These are phyloP conservation scores for Scolopax rusticola DNA, from an alignment of 2,797 vertebrate species.

Conservation along the genomic window DNA sequence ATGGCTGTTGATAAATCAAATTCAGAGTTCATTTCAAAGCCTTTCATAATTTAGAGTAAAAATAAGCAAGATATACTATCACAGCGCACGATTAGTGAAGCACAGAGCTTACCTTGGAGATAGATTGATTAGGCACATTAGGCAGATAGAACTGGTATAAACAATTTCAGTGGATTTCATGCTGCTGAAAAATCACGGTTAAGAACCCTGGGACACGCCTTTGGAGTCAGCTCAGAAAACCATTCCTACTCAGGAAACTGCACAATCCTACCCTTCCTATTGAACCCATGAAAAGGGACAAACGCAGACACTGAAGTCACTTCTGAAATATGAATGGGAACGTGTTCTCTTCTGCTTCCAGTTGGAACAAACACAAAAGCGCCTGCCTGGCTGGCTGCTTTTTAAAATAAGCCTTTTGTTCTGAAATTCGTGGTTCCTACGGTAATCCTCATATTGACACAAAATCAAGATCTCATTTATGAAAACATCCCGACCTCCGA, in stretches of 20 bases:
- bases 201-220: conserved; percentile 15
- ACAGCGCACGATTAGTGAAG: not conserved
- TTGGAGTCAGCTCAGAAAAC: not conserved
- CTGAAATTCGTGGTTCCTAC: not conserved
- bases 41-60: conserved; percentile 21
- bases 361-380: not conserved
- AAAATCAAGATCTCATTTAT: not conserved
- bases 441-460: not conserved
- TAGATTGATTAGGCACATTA: conserved; percentile 30
- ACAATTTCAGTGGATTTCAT: not conserved
- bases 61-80: conserved; percentile 24
- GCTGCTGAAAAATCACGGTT: conserved; percentile 20
- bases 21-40: conserved; percentile 30
- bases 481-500: rapidly evolving
- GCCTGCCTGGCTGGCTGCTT: not conserved
- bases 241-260: not conserved
- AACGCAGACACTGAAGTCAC: not conserved
- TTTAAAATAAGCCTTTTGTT: not conserved
- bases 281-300: not conserved
- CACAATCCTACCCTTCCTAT: not conserved
- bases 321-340: not conserved
- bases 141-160: conserved; percentile 6
- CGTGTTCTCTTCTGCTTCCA: not conserved
- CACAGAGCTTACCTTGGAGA: conserved; percentile 6
- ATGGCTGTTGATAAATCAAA: conserved; percentile 58